Conservation (phyloP, 2,113 vertebrate genomes). For the Saimiri boliviensis region DNA sequence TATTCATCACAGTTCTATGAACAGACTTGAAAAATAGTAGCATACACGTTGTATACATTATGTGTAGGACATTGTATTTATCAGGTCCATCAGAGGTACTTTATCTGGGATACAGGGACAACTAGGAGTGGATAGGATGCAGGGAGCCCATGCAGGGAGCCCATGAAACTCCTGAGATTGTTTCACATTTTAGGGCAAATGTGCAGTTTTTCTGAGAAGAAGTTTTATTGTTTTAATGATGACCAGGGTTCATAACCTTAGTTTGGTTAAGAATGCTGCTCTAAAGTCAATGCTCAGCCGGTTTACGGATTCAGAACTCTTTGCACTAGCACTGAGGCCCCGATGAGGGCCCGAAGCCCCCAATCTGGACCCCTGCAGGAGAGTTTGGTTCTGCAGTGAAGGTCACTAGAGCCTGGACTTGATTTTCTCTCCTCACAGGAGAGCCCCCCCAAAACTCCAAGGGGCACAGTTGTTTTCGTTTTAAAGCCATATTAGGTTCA, state of each 20-base stretch:
- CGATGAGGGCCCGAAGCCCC: accelerated
- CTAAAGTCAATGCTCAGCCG: not conserved
- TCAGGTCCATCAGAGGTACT: not conserved
- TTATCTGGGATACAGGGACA: not conserved
- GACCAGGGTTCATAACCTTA: not conserved
- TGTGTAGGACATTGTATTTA: not conserved
- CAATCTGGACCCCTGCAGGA: accelerated
- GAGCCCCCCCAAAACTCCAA: not conserved
- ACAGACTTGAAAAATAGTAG: not conserved
- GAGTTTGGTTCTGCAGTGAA: not conserved
- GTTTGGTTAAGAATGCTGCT: not conserved
- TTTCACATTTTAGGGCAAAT: not conserved
- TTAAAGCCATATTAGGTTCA: slow-evolving; percentile 54
- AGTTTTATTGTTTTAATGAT: not conserved
- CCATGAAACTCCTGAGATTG: not conserved
- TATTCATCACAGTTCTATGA: not conserved
- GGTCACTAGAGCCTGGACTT: not conserved
- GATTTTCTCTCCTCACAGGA: not conserved
- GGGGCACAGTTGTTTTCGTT: slow-evolving; percentile 42
- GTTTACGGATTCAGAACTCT: not conserved
- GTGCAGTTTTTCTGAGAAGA: not conserved
- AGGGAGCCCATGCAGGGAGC: not conserved
- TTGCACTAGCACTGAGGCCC: not conserved
- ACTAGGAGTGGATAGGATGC: not conserved
- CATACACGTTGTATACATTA: accelerated